Evolutionary conservation across 37 sponge, comb jelly and placozoan genomes (phyloP).

Genomic region (Amphimedon queenslandica): DNA sequence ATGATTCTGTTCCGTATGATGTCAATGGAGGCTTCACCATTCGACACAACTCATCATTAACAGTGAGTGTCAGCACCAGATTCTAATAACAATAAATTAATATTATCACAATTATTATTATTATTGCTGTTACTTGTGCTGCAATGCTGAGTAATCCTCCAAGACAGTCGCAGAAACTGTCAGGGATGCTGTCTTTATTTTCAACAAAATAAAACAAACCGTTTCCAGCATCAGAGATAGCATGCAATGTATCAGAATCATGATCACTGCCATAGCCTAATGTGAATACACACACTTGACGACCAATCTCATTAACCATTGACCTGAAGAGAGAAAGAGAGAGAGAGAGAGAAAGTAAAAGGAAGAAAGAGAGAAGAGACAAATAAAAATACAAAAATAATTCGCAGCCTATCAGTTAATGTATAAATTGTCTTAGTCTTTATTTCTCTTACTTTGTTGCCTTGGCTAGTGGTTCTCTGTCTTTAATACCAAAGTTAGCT

Average conservation of each 20-base stretch:
- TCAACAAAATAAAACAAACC: constrained; percentile 91
- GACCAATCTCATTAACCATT: constrained; percentile 71
- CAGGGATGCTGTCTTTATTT: constrained; percentile 87
- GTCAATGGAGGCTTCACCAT: too few species aligned
- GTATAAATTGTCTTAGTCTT: too few species aligned
- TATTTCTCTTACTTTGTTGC: constrained; percentile 64
- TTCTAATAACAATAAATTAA: constrained; percentile 35
- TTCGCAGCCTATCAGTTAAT: too few species aligned
- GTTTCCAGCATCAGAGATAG: constrained; percentile 80
- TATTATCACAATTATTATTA: not conserved
- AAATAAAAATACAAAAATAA: too few species aligned
- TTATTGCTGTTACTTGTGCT: constrained; percentile 67
- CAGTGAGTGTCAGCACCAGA: constrained; percentile 52
- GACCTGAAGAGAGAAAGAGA: constrained; percentile 45
- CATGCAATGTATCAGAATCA: constrained; percentile 66
- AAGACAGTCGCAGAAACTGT: constrained; percentile 95
- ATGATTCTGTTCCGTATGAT: too few species aligned
- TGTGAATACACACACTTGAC: constrained; percentile 88
- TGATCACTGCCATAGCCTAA: constrained; percentile 89
- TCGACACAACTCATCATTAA: constrained; percentile 18
- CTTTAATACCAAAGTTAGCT: constrained; percentile 85
- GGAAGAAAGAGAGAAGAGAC: too few species aligned
- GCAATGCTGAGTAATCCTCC: constrained; percentile 93
- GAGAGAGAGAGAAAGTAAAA: not conserved
- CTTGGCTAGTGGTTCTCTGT: constrained; percentile 50